A percentile compares a stretch with the other conserved stretches of the same genome.
These are phyloP conservation scores for Crematogaster levior DNA, from an alignment of 2,888 invertebrate genomes.

Conservation along the genomic window DNA sequence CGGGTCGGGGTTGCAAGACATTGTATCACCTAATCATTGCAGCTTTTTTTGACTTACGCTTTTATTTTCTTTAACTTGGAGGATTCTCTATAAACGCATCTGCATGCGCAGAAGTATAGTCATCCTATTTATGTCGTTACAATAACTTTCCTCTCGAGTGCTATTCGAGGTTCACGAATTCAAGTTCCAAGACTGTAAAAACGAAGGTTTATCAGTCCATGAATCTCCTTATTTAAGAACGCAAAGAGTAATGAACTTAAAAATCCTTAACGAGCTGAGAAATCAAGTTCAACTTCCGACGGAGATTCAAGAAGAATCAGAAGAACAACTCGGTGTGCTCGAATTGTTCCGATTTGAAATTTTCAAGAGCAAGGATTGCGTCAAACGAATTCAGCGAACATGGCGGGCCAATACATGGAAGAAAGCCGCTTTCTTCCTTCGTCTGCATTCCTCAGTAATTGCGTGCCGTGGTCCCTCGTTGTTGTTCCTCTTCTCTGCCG, in stretches of 20 bases:
- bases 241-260: constrained; percentile 37
- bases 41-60: background rate
- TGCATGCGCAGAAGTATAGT: background rate
- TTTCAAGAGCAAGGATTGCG: constrained; percentile 26
- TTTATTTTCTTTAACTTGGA: background rate
- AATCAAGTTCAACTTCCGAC: constrained; percentile 8
- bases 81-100: background rate
- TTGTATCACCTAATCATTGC: constrained; percentile 27
- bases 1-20: constrained; percentile 26
- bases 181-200: constrained; percentile 7
- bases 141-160: background rate
- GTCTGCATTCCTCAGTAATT: constrained; percentile 75
- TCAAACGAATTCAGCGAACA: constrained; percentile 52
- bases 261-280: constrained; percentile 31
- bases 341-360: constrained; percentile 47
- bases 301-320: background rate
- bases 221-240: constrained; percentile 30
- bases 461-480: constrained; percentile 63
- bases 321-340: constrained; percentile 37
- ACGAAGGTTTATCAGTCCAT: constrained; percentile 28
- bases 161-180: background rate
- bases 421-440: constrained; percentile 68
- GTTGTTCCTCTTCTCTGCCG: constrained; percentile 39
- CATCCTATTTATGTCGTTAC: constrained; percentile 26
- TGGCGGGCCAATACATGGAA: constrained; percentile 63